phyloP scores from a whole-genome alignment of 1,140 invertebrate genomes.

The Galendromus occidentalis region DNA sequence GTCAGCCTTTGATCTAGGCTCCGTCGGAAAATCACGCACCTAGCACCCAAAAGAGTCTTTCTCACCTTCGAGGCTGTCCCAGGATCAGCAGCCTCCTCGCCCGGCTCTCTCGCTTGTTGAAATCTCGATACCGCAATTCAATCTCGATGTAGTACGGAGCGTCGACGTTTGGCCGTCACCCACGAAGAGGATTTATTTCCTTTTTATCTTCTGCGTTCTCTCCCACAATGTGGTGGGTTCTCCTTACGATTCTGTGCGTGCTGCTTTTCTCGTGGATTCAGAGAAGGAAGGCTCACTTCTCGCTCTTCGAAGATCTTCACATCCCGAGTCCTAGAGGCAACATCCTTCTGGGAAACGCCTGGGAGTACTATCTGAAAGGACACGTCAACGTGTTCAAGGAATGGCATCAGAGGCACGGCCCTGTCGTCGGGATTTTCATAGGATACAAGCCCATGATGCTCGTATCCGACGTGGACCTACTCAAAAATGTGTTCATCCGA shows the following conservation, averaged over 20 bases:
- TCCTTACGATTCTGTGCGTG: neutral
- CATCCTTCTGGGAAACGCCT: constrained; percentile 24
- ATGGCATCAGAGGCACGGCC: constrained; percentile 26
- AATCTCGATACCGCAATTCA: too few species aligned
- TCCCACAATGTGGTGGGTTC: neutral
- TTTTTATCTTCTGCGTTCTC: too few species aligned
- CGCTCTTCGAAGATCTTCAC: constrained; percentile 21
- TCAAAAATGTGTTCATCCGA: constrained; percentile 26
- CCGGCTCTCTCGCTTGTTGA: too few species aligned
- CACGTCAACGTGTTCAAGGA: constrained; percentile 12
- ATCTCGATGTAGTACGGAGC: too few species aligned
- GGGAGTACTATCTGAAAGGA: constrained; percentile 22
- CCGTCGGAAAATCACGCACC: too few species aligned
- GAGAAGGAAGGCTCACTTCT: constrained; percentile 14
- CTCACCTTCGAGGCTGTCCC: too few species aligned
- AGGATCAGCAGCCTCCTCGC: too few species aligned
- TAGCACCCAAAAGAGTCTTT: too few species aligned
- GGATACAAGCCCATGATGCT: constrained; percentile 25
- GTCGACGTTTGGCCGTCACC: too few species aligned
- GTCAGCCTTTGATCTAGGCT: too few species aligned
- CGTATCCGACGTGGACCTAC: constrained; percentile 25
- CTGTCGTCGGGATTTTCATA: constrained; percentile 25
- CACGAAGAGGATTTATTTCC: too few species aligned
- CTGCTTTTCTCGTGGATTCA: neutral
- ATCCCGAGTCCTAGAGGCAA: constrained; percentile 24